These are phyloP conservation scores for Macrocentrus cingulum DNA, from an alignment of 1,140 invertebrate genomes.

Conservation along the genomic window DNA sequence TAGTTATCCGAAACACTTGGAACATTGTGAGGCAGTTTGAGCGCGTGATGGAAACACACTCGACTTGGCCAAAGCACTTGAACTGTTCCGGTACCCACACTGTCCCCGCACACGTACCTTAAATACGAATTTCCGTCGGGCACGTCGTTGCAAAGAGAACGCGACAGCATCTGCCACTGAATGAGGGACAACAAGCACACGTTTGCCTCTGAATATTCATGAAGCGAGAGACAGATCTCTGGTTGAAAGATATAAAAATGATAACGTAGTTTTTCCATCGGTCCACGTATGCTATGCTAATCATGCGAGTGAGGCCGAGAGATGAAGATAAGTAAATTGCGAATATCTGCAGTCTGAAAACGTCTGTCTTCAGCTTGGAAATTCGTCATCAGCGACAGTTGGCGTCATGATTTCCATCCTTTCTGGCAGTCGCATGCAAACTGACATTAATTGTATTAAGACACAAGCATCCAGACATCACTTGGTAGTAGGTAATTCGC, in stretches of 20 bases:
- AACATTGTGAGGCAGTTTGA: neutral
- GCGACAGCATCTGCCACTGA: conserved; percentile 11
- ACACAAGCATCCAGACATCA: conserved; percentile 26
- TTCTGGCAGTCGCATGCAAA: conserved; percentile 8
- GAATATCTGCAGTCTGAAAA: neutral
- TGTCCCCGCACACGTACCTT: conserved; percentile 13
- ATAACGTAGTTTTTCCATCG: conserved; percentile 23
- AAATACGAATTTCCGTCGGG: conserved; percentile 23
- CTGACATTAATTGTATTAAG: conserved; percentile 30
- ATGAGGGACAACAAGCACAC: conserved; percentile 16
- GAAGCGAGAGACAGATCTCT: conserved; percentile 17
- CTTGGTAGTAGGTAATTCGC: conserved; percentile 24
- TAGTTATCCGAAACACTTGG: neutral
- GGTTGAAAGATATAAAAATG: conserved; percentile 22
- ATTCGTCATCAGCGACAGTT: neutral
- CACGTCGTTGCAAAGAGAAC: conserved; percentile 5
- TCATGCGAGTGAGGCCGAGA: neutral
- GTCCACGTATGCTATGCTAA: neutral
- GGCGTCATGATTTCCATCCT: neutral
- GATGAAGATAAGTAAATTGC: neutral
- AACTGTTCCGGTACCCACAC: neutral
- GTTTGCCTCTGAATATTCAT: conserved; percentile 28
- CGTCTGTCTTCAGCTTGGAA: neutral
- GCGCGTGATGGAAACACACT: neutral
- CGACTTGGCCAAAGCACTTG: conserved; percentile 7